Evolutionary conservation across 2,113 vertebrate genomes (phyloP), one percentile per base, ranked within the genome.

Genomic region (Ahaetulla prasina): DNA sequence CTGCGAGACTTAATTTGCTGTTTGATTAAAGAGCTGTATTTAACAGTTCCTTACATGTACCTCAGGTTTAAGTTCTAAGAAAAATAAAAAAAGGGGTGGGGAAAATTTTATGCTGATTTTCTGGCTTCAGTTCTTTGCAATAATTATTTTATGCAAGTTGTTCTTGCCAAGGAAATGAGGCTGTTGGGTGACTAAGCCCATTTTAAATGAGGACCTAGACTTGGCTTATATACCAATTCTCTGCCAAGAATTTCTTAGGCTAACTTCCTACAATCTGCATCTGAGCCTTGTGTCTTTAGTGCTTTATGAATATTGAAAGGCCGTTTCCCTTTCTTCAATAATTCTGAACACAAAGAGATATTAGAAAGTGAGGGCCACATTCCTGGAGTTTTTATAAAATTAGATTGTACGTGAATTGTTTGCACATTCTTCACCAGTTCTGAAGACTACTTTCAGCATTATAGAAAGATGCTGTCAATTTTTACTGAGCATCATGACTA

Each of bases 311-410:
- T 88, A 95, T 90, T 94, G 94, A 90, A 53, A 45, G 10, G 25
- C 50, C 43, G 39, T 53, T 43, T 54, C 30, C 43, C 12, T 85
- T 57, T 39, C 52, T 89, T 2, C 18, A 89, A 63, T 6, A 55
- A 16, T 49, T 57, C 93, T 92, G 92, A 94, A 95, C 94, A 94
- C 1, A 94, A 95, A 91, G 89, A 90, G 86, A 92, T 95, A 94
- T 92, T 95, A 94, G 95, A 96, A 94, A 96, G 95, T 95, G 94
- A 93, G 92, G 94, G 91, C 88, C 50, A 93, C 93, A 92, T 92
- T 94, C 94, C 88, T 2, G 92, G 0, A 90, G 89, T 80, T 39
- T 80, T 95, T 92, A 0, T 88, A 63, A 39, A 92, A 92, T 93
- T 93, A 96, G 95, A 93, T 96, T 91, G 92, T 0, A 10, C 93